Evolutionary conservation across 2,888 invertebrate species (phyloP), one percentile per base, ranked within the genome.

Genomic region (Chirona hameri): DNA sequence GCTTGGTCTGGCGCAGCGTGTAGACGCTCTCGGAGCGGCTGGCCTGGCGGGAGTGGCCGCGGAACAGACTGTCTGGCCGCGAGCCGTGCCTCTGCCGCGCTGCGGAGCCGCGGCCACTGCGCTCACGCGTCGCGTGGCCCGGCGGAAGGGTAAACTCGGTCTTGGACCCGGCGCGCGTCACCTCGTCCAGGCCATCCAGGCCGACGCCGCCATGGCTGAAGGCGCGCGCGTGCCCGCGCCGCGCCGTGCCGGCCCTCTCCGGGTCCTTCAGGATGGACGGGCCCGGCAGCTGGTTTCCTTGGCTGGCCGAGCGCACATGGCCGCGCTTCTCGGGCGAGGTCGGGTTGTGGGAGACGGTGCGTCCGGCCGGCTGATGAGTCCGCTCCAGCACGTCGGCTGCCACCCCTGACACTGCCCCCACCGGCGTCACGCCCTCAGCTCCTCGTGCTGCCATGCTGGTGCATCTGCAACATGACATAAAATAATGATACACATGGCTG

Each of bases 61-160:
- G 57, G 76, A 82, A 82, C 76, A 57, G 39, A 27, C 69, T 69
- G 76, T 52, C 69, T 12, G 27, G 27, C 18, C 57, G 76, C 5
- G 76, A 82, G 72, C n/a, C 21, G 21, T 31, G 76, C 69, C 48
- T 31, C 79, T 31, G 21, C 31, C 72, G 52, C 81, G 29, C 12
- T 79, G 79, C 52, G 81, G 72, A 82, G 83, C 82, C 29, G 69
- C 69, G 65, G 81, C 55, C 76, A 52, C 76, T 21, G 27, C 79
- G 86, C 5, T 89, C 87, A 57, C 90, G 89, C 85, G 95, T 95
- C 85, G 94, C 92, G 88, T 96, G 95, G 0, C 94, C 95, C 0
- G 95, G 94, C 0, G 96, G 96, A 84, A 96, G 89, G 85, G 95
- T 95, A 87, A 96, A 96, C 87, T 96, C 96, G 1, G 96, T 96